Evolutionary conservation across 2,797 vertebrate genomes (phyloP).

Genomic region (Meda fulgida): DNA sequence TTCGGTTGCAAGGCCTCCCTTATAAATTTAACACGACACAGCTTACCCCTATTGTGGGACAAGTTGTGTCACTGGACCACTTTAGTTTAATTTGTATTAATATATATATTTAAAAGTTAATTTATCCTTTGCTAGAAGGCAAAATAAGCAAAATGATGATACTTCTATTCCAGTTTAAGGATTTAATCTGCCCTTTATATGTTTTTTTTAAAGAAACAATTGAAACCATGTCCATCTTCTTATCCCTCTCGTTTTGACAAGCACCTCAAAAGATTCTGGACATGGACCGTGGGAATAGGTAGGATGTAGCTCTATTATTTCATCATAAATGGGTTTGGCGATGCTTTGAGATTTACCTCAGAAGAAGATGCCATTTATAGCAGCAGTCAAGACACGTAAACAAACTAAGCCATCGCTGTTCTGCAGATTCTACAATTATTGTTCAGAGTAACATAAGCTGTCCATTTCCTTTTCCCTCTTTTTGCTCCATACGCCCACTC

Average conservation of each 20-base stretch:
- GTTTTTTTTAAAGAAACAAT: background rate
- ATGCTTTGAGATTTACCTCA: constrained; percentile 40
- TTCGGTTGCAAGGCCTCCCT: too few species aligned
- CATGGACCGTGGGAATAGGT: constrained; percentile 23
- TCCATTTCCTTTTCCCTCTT: constrained; percentile 57
- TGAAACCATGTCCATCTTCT: constrained; percentile 1
- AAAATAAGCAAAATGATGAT: background rate
- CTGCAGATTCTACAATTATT: constrained; percentile 9
- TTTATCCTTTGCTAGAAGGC: background rate
- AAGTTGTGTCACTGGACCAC: background rate
- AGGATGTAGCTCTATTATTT: constrained; percentile 48
- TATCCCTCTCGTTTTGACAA: background rate
- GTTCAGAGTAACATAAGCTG: constrained; percentile 44
- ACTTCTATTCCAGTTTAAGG: background rate
- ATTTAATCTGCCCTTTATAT: background rate
- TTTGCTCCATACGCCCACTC: constrained; percentile 44
- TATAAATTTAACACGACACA: background rate
- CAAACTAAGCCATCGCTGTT: constrained; percentile 31
- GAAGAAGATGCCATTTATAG: constrained; percentile 35
- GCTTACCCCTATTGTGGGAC: background rate
- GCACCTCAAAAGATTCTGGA: constrained; percentile 23
- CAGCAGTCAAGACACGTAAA: constrained; percentile 8
- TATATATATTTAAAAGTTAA: background rate
- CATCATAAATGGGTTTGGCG: background rate
- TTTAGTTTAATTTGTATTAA: background rate